Base-by-base conservation (phyloP, 2,888 invertebrate species). In the Phalera bucephala region DNA sequence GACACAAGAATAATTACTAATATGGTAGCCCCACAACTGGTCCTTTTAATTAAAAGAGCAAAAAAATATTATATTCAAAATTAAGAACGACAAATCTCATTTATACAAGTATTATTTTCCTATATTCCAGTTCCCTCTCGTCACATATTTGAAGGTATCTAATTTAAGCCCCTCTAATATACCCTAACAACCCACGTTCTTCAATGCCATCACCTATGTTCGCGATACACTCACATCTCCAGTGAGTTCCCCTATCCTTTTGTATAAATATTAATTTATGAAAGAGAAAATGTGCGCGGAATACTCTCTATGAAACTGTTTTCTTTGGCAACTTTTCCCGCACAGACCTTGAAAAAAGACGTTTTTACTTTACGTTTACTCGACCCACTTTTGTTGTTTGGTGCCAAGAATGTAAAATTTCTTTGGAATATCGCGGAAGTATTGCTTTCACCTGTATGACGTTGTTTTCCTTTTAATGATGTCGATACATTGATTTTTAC, bases 291-390 rank as follows among this genome's bases (percentile, higher is more conserved):
- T 12, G 26, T 28, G 33, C 8, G 26, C 35, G 17, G 23, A 13
- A 31, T 9, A 23, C 31, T 20, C 7, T 22, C 10, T 21, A 34
- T 33, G 17, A 45, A 52, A 36, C 28, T 25, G 34, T 31, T 23
- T 15, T 33, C 40, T 28, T 15, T 15, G 33, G 31, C 33, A 56
- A 48, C 31, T 41, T 54, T 39, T 15, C 31, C 41, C 44, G 7
- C 10, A 31, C 40, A 38, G 51, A 51, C 51, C 59, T 58, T 54
- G 59, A 57, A 46, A 52, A 45, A 41, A 28, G 33, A 31, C 35
- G 31, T 38, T 30, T 33, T 34, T 22, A 45, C 43, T 57, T 40
- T 43, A 46, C 41, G 32, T 50, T 54, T 58, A 47, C 42, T 51
- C 54, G 59, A 49, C 59, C 59, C 20, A 58, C 36, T 58, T 54